Conservation (phyloP, 2,797 vertebrate genomes). For the Serranus cabrilla region DNA sequence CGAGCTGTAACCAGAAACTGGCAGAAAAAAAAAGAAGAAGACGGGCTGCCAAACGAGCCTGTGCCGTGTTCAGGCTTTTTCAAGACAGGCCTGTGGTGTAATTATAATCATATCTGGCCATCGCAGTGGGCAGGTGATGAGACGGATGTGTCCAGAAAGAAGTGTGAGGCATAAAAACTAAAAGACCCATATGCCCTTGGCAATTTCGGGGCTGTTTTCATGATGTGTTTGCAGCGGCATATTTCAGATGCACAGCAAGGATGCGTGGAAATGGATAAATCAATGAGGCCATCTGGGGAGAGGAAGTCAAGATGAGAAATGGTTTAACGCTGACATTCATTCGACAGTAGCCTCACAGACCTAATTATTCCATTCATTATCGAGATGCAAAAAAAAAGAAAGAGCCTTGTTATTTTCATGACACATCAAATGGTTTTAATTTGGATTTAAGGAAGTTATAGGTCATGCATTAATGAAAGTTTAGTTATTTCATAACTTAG, state of each 20-base stretch:
- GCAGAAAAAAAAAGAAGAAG: background rate
- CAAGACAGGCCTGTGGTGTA: conserved; percentile 38
- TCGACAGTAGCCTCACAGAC: conserved; percentile 72
- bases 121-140: conserved; percentile 61
- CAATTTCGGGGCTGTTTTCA: conserved; percentile 30
- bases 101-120: conserved; percentile 58
- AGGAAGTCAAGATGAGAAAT: conserved; percentile 76
- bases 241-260: conserved; percentile 73
- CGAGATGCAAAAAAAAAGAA: conserved; percentile 18
- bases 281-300: conserved; percentile 77
- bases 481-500: background rate
- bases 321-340: conserved; percentile 64
- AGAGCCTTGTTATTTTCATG: conserved; percentile 54
- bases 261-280: conserved; percentile 77
- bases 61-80: conserved; percentile 13
- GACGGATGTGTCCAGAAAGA: conserved; percentile 41
- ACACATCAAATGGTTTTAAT: conserved; percentile 56
- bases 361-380: conserved; percentile 79
- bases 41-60: conserved; percentile 25
- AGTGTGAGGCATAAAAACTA: conserved; percentile 14
- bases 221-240: conserved; percentile 62
- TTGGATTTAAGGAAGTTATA: conserved; percentile 36
- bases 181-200: conserved; percentile 53
- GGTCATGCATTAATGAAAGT: conserved; percentile 19
- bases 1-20: conserved; percentile 49